Conservation (phyloP, 2,888 invertebrate genomes). For the Rotaria socialis region DNA sequence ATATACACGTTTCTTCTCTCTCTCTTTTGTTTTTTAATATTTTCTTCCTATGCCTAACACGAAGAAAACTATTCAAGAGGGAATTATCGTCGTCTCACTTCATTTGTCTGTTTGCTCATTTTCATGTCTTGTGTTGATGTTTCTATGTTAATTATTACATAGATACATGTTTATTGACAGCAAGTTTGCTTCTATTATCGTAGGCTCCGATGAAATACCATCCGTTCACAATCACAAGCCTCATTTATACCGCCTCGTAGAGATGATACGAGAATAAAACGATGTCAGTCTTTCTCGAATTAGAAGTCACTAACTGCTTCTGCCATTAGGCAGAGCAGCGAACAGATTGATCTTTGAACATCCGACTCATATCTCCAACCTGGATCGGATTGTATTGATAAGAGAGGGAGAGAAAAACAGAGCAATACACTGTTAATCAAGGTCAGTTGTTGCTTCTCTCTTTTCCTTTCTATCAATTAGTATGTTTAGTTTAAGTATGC, state of each 20-base stretch:
- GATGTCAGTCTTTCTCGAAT: neutral
- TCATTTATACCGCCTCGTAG: neutral
- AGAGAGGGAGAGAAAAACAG: neutral
- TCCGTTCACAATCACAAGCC: neutral
- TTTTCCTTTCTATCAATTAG: neutral
- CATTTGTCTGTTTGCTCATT: neutral
- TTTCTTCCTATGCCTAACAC: neutral
- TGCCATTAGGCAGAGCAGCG: neutral
- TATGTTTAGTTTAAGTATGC: neutral
- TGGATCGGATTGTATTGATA: slow-evolving; percentile 7
- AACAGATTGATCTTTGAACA: slow-evolving; percentile 4
- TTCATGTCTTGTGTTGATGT: neutral
- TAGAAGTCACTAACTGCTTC: neutral
- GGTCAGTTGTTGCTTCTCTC: neutral
- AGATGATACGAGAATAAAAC: neutral
- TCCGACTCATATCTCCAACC: neutral
- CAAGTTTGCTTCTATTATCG: neutral
- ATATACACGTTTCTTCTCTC: neutral
- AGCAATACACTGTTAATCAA: neutral
- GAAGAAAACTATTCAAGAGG: neutral
- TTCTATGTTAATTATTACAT: neutral
- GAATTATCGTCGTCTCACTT: neutral
- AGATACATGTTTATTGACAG: neutral
- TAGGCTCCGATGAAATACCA: neutral
- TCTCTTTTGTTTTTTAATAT: neutral